These are phyloP conservation scores for Hemibagrus guttatus DNA, from an alignment of 2,797 vertebrate genomes.

Conservation along the genomic window DNA sequence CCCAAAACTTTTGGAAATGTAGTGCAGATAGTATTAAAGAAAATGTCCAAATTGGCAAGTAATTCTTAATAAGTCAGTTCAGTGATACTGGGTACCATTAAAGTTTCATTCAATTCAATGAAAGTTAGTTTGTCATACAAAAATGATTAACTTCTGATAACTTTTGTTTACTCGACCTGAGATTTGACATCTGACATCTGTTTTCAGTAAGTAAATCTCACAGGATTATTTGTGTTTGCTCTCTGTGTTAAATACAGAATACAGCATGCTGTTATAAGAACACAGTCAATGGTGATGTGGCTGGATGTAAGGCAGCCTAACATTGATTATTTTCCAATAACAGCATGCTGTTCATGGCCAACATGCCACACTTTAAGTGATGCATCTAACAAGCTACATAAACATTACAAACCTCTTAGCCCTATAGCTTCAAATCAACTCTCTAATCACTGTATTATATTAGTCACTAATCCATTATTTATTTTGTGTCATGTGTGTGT, in stretches of 20 bases:
- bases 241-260: not conserved
- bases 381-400: not conserved
- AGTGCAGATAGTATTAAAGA: too few species aligned
- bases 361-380: not conserved
- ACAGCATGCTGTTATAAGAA: not conserved
- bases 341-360: not conserved
- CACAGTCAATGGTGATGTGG: not conserved
- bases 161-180: not conserved
- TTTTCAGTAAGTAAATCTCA: not conserved
- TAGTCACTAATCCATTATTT: slow-evolving; percentile 4
- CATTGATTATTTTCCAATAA: not conserved
- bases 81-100: not conserved
- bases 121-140: not conserved
- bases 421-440: not conserved
- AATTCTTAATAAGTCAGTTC: not conserved
- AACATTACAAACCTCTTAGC: not conserved
- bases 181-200: not conserved
- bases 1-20: too few species aligned
- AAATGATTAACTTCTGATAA: not conserved
- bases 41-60: not conserved
- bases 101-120: not conserved
- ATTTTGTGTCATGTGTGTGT: slow-evolving; percentile 22
- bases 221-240: not conserved
- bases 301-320: not conserved
- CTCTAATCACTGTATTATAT: not conserved